Evolutionary conservation across 2,888 invertebrate species (phyloP).

Genomic region (Phortica magna): DNA sequence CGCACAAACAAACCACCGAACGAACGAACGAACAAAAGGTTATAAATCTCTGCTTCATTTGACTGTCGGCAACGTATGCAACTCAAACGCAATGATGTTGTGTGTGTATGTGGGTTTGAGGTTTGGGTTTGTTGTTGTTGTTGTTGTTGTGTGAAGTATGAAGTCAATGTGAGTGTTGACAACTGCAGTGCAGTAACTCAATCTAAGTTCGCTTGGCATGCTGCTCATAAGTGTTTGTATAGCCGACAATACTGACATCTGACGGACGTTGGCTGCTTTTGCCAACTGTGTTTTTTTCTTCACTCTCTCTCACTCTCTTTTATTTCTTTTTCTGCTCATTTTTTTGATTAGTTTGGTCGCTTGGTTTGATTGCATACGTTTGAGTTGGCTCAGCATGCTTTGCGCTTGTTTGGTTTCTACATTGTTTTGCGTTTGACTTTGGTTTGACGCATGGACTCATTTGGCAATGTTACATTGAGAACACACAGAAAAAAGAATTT

Average conservation of each 20-base stretch:
- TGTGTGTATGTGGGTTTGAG: no score
- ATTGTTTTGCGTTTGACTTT: background rate
- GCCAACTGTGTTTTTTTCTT: background rate
- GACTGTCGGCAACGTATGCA: background rate
- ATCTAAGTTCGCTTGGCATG: background rate
- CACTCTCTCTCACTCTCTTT: no score
- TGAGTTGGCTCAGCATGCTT: no score
- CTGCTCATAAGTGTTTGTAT: slow-evolving; percentile 5
- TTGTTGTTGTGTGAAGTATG: no score
- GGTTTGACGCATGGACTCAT: background rate
- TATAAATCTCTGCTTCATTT: slow-evolving; percentile 17
- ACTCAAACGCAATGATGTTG: no score
- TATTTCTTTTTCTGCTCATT: no score
- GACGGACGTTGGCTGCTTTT: background rate
- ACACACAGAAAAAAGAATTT: slow-evolving; percentile 40
- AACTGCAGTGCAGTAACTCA: slow-evolving; percentile 17
- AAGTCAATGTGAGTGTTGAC: background rate
- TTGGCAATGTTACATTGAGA: background rate
- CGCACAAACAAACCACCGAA: background rate
- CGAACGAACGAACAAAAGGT: background rate
- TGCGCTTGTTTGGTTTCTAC: background rate
- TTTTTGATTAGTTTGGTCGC: no score
- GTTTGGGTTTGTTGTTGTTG: no score
- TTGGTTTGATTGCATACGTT: no score
- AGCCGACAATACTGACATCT: background rate